Evolutionary conservation across 1,140 invertebrate genomes (phyloP).

Genomic region (Diplogasteroides magnus): DNA sequence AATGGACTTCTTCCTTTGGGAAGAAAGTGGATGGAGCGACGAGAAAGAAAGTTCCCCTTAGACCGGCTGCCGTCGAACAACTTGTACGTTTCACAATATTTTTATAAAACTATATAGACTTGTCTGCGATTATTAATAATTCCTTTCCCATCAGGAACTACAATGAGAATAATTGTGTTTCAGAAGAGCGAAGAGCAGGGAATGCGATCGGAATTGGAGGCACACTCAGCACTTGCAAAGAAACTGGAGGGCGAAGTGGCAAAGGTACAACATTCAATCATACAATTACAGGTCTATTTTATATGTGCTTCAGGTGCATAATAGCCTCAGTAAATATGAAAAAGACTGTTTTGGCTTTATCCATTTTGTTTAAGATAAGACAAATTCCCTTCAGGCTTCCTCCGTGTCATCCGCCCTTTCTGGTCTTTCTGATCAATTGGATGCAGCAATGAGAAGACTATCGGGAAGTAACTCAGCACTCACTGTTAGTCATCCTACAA

Average conservation of each 20-base stretch:
- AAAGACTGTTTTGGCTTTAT: too few species aligned
- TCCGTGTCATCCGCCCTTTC: not conserved
- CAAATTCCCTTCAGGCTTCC: too few species aligned
- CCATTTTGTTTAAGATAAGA: too few species aligned
- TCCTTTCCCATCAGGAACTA: not conserved
- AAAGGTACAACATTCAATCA: conserved; percentile 2
- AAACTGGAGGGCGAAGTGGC: conserved; percentile 13
- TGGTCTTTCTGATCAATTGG: not conserved
- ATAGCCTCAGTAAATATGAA: too few species aligned
- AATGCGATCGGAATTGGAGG: conserved; percentile 20
- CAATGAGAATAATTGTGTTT: conserved; percentile 1
- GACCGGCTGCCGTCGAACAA: not conserved
- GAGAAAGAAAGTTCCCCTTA: conserved; percentile 11
- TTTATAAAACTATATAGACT: too few species aligned
- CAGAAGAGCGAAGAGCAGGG: conserved; percentile 24
- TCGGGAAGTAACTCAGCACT: not conserved
- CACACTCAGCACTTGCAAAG: conserved; percentile 9
- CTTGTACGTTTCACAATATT: not conserved
- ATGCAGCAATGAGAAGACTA: not conserved
- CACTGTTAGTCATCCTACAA: not conserved
- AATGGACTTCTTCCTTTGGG: conserved; percentile 8
- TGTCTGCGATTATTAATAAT: not conserved
- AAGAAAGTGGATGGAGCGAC: not conserved
- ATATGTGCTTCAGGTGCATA: too few species aligned
- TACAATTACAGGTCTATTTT: not conserved